These are phyloP conservation scores for Adelognathus sp. DNA, from an alignment of 2,888 invertebrate species.

Conservation along the genomic window DNA sequence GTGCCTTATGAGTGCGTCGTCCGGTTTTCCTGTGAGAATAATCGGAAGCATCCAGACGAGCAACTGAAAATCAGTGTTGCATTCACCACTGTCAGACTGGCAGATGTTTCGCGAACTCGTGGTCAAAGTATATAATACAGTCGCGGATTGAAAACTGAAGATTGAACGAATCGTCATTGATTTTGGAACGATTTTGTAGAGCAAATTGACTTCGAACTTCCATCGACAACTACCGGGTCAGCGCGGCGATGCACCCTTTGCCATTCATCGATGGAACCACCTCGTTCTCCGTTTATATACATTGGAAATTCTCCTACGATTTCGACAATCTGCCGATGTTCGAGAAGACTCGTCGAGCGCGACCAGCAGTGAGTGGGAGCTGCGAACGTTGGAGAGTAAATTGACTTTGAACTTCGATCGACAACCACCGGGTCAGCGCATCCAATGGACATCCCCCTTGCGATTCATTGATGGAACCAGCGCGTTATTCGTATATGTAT, in stretches of 20 bases:
- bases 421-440: background rate
- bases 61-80: constrained; percentile 29
- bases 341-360: background rate
- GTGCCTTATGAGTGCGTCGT: background rate
- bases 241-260: background rate
- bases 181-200: background rate
- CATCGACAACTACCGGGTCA: background rate
- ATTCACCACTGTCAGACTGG: background rate
- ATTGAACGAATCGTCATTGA: background rate
- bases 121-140: background rate
- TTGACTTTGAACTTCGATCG: background rate
- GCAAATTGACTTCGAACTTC: background rate
- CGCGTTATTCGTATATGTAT: background rate
- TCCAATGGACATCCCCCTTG: background rate
- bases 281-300: background rate
- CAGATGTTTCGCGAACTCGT: background rate
- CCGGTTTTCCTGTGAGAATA: constrained; percentile 25
- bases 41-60: constrained; percentile 21
- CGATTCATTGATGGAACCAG: background rate
- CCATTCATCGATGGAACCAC: background rate
- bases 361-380: background rate
- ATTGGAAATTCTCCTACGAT: background rate
- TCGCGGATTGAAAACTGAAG: background rate
- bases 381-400: background rate
- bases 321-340: background rate